Percentiles rank a stretch among this genome's conserved stretches.
phyloP scores from a whole-genome alignment of 2,113 vertebrate genomes.

The Tetrao urogallus region DNA sequence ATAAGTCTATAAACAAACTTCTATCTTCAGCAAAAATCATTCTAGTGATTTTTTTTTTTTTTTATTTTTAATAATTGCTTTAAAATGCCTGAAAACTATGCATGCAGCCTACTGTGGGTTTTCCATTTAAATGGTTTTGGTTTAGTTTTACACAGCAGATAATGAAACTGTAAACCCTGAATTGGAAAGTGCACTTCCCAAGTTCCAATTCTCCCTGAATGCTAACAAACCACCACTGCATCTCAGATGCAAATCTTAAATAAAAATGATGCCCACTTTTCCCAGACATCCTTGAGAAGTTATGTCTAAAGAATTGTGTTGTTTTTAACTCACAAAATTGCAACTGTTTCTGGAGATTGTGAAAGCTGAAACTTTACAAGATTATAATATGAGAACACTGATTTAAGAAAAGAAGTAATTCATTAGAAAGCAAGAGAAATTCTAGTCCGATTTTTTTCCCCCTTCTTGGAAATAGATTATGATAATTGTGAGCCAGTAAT shows the following conservation, averaged over 20 bases:
- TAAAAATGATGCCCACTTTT: constrained; percentile 33
- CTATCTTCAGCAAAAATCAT: background rate
- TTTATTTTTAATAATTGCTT: background rate
- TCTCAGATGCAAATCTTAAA: constrained; percentile 42
- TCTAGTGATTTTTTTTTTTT: background rate
- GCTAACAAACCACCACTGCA: constrained; percentile 29
- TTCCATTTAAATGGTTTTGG: background rate
- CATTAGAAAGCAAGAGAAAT: constrained; percentile 60
- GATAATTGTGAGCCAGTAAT: constrained; percentile 21
- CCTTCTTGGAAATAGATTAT: background rate
- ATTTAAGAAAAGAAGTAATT: constrained; percentile 71
- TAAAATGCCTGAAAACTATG: background rate
- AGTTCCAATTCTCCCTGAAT: constrained; percentile 7
- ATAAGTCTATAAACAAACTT: background rate
- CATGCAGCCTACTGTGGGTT: background rate
- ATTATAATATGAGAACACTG: constrained; percentile 43
- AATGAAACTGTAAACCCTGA: constrained; percentile 21
- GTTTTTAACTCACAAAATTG: constrained; percentile 39
- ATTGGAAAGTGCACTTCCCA: background rate
- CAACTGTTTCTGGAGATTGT: constrained; percentile 32
- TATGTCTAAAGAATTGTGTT: constrained; percentile 32
- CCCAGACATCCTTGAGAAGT: background rate
- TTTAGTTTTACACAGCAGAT: background rate
- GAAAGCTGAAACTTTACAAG: constrained; percentile 30
- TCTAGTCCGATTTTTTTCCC: constrained; percentile 29